Evolutionary conservation across 2,888 invertebrate species (phyloP).

Genomic region (Abrostola tripartita): DNA sequence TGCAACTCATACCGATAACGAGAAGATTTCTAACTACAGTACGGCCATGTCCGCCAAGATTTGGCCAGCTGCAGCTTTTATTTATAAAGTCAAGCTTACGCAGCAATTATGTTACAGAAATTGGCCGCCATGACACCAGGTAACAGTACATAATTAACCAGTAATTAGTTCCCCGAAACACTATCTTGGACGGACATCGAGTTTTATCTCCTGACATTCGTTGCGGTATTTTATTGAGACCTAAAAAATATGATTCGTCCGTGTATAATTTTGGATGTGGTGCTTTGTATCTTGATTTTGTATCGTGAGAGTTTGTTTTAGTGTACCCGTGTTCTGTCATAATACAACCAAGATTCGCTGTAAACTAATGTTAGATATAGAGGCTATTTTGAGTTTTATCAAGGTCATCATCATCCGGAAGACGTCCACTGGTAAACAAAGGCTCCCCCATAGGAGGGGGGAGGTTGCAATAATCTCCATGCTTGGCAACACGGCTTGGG

Average conservation of each 20-base stretch:
- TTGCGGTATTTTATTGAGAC: slow-evolving; percentile 42
- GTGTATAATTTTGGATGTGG: slow-evolving; percentile 1
- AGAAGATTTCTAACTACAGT: too few species aligned
- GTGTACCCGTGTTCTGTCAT: too few species aligned
- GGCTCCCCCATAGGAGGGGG: too few species aligned
- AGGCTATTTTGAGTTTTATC: too few species aligned
- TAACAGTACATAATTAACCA: slow-evolving; percentile 57
- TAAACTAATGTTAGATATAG: too few species aligned
- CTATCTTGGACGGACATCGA: slow-evolving; percentile 19
- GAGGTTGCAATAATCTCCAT: too few species aligned
- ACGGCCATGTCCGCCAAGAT: too few species aligned
- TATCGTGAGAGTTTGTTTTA: neutral
- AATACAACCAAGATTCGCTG: too few species aligned
- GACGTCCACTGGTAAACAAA: too few species aligned
- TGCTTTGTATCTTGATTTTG: slow-evolving; percentile 10
- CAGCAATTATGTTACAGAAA: slow-evolving; percentile 40
- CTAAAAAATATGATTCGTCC: slow-evolving; percentile 21
- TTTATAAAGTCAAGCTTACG: slow-evolving; percentile 22
- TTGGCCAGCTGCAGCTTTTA: neutral
- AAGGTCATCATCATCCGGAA: too few species aligned
- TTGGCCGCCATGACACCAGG: slow-evolving; percentile 44
- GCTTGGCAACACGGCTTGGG: too few species aligned
- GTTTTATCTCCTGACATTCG: slow-evolving; percentile 40
- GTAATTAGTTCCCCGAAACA: slow-evolving; percentile 51
- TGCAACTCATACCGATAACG: too few species aligned